phyloP scores from a whole-genome alignment of 1,140 invertebrate genomes.

The Lepidotrigona ventralis region DNA sequence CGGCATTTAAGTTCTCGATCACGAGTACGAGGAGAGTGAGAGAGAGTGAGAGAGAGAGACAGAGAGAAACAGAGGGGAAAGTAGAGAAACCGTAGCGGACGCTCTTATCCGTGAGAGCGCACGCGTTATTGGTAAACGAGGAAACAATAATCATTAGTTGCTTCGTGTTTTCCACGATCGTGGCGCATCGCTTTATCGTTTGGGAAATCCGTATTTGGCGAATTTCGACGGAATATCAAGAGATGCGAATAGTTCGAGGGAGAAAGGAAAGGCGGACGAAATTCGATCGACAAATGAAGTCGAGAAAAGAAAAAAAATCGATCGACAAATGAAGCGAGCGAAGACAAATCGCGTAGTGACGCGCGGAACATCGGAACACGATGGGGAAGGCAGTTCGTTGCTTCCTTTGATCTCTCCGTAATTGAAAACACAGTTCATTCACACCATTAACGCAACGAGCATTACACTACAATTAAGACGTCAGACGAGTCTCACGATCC shows the following conservation, averaged over 20 bases:
- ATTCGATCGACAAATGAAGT: too few species aligned
- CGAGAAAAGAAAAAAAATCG: not conserved
- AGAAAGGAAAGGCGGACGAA: not conserved
- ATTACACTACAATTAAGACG: slow-evolving; percentile 69
- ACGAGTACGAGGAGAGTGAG: not conserved
- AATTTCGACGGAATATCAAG: not conserved
- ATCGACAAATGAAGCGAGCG: not conserved
- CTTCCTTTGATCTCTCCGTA: slow-evolving; percentile 64
- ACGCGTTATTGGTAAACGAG: slow-evolving; percentile 21
- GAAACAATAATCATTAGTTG: slow-evolving; percentile 18
- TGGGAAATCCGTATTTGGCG: not conserved
- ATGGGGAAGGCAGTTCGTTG: slow-evolving; percentile 38
- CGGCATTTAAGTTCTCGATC: slow-evolving; percentile 17
- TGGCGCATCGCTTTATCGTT: not conserved
- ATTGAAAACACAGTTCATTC: slow-evolving; percentile 68
- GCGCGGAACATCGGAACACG: slow-evolving; percentile 2
- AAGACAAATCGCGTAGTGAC: not conserved
- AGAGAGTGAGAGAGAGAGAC: too few species aligned
- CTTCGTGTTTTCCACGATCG: slow-evolving; percentile 2
- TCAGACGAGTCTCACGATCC: slow-evolving; percentile 66
- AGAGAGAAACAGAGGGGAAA: too few species aligned
- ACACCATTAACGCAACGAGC: slow-evolving; percentile 67
- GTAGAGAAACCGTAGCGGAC: not conserved
- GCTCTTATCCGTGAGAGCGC: slow-evolving; percentile 25
- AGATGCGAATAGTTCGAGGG: not conserved